phyloP scores from a whole-genome alignment of 2,113 vertebrate genomes.

The Coptodon rendalli region DNA sequence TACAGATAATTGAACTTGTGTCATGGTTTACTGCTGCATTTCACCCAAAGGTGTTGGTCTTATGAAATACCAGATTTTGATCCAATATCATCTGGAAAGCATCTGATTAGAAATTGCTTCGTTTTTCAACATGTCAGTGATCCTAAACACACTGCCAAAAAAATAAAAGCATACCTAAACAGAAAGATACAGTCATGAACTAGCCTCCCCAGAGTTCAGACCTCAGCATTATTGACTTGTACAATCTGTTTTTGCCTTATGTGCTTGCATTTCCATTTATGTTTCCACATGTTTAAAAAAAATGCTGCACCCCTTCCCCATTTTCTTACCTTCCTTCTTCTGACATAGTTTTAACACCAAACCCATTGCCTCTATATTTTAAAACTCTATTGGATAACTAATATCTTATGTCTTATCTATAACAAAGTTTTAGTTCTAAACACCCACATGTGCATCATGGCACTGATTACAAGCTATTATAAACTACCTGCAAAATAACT shows the following conservation, averaged over 20 bases:
- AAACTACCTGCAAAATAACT: neutral
- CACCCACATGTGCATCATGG: neutral
- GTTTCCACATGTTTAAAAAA: neutral
- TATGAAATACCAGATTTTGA: neutral
- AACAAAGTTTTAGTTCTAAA: neutral
- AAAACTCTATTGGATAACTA: neutral
- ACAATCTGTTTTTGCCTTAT: neutral
- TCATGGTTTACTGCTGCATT: neutral
- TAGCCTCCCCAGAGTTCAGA: neutral
- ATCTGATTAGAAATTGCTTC: neutral
- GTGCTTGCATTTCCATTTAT: neutral
- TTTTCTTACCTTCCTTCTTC: neutral
- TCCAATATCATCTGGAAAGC: neutral
- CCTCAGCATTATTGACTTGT: neutral
- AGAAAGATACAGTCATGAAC: neutral
- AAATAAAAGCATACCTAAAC: neutral
- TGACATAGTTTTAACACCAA: neutral
- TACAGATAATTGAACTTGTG: neutral
- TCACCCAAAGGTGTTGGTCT: neutral
- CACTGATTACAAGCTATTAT: neutral
- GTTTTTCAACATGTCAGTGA: neutral
- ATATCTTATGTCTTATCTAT: neutral
- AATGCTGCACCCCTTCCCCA: neutral
- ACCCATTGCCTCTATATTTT: neutral
- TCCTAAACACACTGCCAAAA: neutral